phyloP scores from a whole-genome alignment of 2,888 invertebrate genomes.

The Listrodromus nycthemerus region DNA sequence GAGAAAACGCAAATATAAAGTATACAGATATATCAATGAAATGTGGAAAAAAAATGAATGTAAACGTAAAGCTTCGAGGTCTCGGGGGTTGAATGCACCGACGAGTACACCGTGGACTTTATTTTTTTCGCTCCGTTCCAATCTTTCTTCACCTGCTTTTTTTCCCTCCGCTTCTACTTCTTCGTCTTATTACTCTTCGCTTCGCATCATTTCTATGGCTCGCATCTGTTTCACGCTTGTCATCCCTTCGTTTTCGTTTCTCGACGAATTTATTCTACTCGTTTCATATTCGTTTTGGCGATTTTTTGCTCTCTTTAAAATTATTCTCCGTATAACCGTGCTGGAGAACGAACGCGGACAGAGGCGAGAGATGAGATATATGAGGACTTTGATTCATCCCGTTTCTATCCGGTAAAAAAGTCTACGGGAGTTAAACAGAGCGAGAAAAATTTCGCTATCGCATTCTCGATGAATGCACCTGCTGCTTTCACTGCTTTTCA shows the following conservation, averaged over 20 bases:
- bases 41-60: constrained; percentile 31
- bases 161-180: background rate
- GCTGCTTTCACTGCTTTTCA: constrained; percentile 63
- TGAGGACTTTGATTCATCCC: constrained; percentile 26
- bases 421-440: constrained; percentile 59
- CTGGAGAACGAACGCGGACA: background rate
- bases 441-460: constrained; percentile 60
- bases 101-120: constrained; percentile 12
- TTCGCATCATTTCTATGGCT: background rate
- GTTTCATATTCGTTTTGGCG: constrained; percentile 20
- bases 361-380: background rate
- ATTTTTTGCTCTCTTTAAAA: constrained; percentile 11
- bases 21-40: constrained; percentile 43
- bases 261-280: constrained; percentile 25
- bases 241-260: background rate
- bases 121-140: background rate
- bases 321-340: background rate
- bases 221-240: background rate
- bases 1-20: constrained; percentile 42
- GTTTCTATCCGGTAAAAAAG: constrained; percentile 48
- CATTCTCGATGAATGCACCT: constrained; percentile 65
- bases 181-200: background rate
- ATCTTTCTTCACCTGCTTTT: background rate
- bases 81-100: constrained; percentile 23
- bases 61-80: background rate